Base-by-base conservation (phyloP, 1,140 invertebrate genomes). In the Meloidogyne floridensis region DNA sequence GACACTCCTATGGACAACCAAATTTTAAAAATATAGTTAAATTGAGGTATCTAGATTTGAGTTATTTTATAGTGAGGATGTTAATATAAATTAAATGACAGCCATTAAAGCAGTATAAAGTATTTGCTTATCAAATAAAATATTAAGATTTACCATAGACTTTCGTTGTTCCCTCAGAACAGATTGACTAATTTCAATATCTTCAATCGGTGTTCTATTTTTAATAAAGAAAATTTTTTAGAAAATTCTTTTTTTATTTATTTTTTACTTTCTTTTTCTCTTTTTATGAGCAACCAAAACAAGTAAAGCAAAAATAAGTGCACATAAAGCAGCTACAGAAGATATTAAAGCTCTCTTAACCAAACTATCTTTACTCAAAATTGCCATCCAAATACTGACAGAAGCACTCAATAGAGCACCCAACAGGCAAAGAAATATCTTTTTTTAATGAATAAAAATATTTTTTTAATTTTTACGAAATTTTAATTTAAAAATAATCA, bases 341-440 rank as follows among this genome's bases (percentile, higher is more conserved):
- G 75, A 77, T 51, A 77, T 77, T 53, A 69, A 77, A 77, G 43
- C 69, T 77, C 75, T 54, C 18, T 69, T 56, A 42, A 47, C 59
- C 59, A 65, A 51, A 69, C 56, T 65, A 43, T 15, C 42, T 47
- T 72, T 71, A 69, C 77, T 79, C 53, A 79, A 79, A 69, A 79
- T 79, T 65, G 77, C 77, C 77, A 72, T 79, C 77, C 77, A 79
- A 18, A 79, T 69, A 71, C 77, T 79, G 18, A 79, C 77, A 32
- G 65, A 79, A 51, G n/a, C 65, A 71, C 77, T 79, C 47, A 79
- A 51, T 53, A 79, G 42, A 20, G 32, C 65, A 47, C 77, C 77
- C 77, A 79, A 43, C 7, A 79, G 3, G 18, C 77, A 79, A 10
- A 79, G 59, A 72, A 79, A 79, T 20, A 79, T 47, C 77, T 79